These are phyloP conservation scores for Zosterops pallidus DNA, from an alignment of 2,113 vertebrate species.

Conservation along the genomic window DNA sequence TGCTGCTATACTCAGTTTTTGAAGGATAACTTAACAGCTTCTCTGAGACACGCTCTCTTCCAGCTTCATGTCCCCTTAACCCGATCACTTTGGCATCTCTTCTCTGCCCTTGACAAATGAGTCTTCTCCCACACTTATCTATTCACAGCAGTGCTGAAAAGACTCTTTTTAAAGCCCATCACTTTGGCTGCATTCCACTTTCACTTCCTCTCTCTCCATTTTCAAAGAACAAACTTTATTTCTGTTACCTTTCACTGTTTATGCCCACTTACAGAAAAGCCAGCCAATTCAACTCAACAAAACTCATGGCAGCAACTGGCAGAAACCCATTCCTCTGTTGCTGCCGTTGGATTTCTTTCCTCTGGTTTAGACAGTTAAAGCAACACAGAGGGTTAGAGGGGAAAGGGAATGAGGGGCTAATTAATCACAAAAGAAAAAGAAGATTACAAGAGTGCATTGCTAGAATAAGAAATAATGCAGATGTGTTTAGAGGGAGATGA, in stretches of 20 bases:
- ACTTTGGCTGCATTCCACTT: not conserved
- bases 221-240: constrained; percentile 37
- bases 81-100: not conserved
- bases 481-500: accelerated
- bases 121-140: constrained; percentile 21
- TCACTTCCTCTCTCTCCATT: not conserved
- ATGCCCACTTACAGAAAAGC: not conserved
- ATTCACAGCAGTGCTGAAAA: constrained; percentile 12
- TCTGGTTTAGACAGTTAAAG: not conserved
- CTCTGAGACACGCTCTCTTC: not conserved
- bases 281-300: not conserved
- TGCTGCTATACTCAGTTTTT: not conserved
- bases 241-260: constrained; percentile 16
- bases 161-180: not conserved
- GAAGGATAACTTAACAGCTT: not conserved
- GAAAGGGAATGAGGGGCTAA: not conserved
- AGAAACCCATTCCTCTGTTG: not conserved
- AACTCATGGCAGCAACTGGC: not conserved
- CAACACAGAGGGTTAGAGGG: not conserved
- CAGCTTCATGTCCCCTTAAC: not conserved
- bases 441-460: not conserved
- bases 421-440: not conserved
- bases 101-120: not conserved
- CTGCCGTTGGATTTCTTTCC: not conserved
- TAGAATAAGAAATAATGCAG: not conserved